Evolutionary conservation across 2,888 invertebrate genomes (phyloP).

Genomic region (Agrochola lychnidis): DNA sequence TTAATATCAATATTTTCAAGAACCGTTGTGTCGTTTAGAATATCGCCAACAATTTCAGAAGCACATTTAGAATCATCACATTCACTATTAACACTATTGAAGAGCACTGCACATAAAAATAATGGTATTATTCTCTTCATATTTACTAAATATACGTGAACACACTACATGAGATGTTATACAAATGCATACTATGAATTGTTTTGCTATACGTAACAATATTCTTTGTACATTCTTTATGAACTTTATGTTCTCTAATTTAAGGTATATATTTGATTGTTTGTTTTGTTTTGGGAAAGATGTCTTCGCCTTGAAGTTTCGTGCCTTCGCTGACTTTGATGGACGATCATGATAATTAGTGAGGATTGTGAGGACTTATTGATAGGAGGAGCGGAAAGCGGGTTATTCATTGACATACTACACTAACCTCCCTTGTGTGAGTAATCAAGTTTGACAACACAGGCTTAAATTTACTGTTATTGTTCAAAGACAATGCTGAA

Average conservation of each 20-base stretch:
- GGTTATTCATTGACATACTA: not conserved
- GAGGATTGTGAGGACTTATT: conserved; percentile 66
- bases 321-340: conserved; percentile 81
- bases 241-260: conserved; percentile 13
- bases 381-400: conserved; percentile 52
- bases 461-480: conserved; percentile 5
- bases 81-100: conserved; percentile 73
- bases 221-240: not conserved
- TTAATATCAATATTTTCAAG: conserved; percentile 62
- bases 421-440: conserved; percentile 4
- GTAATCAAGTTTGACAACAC: conserved; percentile 5
- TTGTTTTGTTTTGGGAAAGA: conserved; percentile 34
- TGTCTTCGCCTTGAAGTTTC: conserved; percentile 78
- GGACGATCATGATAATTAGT: conserved; percentile 75
- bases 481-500: not conserved
- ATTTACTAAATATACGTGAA: conserved; percentile 76
- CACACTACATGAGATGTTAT: conserved; percentile 72
- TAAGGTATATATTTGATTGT: conserved; percentile 54
- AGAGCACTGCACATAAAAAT: conserved; percentile 62
- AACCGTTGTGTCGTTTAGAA: conserved; percentile 66
- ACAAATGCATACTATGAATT: conserved; percentile 78
- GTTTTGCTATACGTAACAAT: conserved; percentile 50
- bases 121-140: conserved; percentile 71
- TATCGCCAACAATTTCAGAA: conserved; percentile 69
- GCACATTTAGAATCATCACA: conserved; percentile 78